Evolutionary conservation across 2,888 invertebrate species (phyloP), one percentile per base, ranked within the genome.

Genomic region (Diplolepis rosae): DNA sequence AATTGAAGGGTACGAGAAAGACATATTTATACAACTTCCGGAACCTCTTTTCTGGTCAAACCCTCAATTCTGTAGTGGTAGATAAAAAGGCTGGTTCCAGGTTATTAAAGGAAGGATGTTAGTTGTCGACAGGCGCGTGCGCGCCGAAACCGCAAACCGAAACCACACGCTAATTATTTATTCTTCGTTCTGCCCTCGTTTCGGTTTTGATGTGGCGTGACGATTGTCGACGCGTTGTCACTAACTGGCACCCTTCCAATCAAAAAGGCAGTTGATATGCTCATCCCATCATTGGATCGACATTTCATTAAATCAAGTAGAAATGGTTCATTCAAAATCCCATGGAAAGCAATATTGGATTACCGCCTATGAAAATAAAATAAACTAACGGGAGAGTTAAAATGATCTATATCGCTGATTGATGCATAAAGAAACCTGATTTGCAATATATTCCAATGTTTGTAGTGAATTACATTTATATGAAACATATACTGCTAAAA

Each of bases 161-260:
- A 83, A 83, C 86, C 85, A 78, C 86, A 85, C 79, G 77, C 74
- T 85, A 85, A 85, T 85, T 85, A 85, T 85, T 86, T 81, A 82
- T 83, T 82, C 79, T 77, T 76, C 39, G 72, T 81, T 82, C 74
- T 79, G 77, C 76, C 79, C 82, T 81, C 78, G 73, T 80, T 80
- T 61, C 61, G 39, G 61, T 39, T 61, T 65, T 70, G 69, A 50
- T 52, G 70, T 71, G 65, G 71, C 76, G 68, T 72, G 76, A 76
- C 76, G 68, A 74, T 72, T 72, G 61, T 61, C 61, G 61, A 61
- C 61, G 39, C 61, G 24, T 61, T 39, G 61, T 61, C 61, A 61
- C 61, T 61, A 22, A 22, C 61, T 27, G 61, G 24, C 61, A 39
- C 61, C 61, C 61, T 39, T 42, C 15, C 61, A 61, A 2, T 13